Base-by-base conservation (phyloP, 2,888 invertebrate genomes). In the Imbricaverruca yamaguchii region DNA sequence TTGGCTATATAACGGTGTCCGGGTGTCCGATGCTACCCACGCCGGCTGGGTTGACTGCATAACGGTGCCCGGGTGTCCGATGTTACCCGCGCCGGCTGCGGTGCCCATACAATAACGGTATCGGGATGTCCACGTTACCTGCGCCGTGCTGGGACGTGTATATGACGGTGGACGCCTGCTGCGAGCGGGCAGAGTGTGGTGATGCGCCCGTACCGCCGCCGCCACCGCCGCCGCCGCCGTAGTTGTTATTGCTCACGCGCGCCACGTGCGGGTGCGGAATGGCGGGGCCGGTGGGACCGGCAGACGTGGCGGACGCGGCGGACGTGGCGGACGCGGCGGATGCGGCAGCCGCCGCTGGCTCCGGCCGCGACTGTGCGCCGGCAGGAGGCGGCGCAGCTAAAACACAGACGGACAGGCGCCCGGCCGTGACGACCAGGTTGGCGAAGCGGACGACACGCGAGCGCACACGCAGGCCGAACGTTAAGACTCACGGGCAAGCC, bases 161-260 rank as follows among this genome's bases (percentile, higher is more conserved):
- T 85, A 95, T 94, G 84, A 95, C 90, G 39, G 94, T 94, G 81
- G 94, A 93, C 8, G 93, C 92, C 85, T 93, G 92, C 13, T 21
- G 11, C 1, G 39, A 3, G 85, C 94, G 89, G 83, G 92, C 91
- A 9, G 94, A 92, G 86, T 93, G 93, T 0, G 93, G 92, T 83
- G 91, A 90, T 80, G 89, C 90, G 83, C 92, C 65, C 11, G 57
- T 77, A 25, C 80, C 78, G 23, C 74, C 78, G 18, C 39, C 39
- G 39, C 69, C 69, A 39, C 69, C 69, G 69, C 74, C 55, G 74
- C 55, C 74, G 53, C 74, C 53, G 53, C 74, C 74, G 55, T 74
- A 74, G 74, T 74, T 74, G 74, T 81, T 81, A 57, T 81, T 81
- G 61, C 74, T 53, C 21, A 74, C 21, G 23, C 74, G 74, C 21